phyloP scores from a whole-genome alignment of 2,113 vertebrate genomes.

The Lepidothrix coronata region DNA sequence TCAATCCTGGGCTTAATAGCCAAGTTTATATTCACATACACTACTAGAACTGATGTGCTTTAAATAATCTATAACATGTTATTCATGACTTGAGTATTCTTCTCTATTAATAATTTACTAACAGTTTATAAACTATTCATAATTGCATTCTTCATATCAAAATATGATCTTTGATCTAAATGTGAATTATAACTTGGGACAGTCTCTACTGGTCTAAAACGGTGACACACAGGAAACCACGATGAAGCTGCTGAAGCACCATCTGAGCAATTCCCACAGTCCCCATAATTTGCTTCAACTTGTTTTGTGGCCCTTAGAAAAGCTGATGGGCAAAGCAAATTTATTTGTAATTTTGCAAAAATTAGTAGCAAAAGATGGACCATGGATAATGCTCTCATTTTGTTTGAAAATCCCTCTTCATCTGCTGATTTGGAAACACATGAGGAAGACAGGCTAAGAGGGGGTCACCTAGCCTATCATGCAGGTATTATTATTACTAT shows the following conservation, averaged over 20 bases:
- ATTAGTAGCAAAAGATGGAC: background rate
- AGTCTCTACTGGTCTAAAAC: background rate
- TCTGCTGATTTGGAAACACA: background rate
- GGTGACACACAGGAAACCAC: background rate
- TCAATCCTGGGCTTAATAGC: slow-evolving; percentile 4
- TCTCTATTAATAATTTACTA: slow-evolving; percentile 51
- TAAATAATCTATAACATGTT: slow-evolving; percentile 61
- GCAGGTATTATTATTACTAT: background rate
- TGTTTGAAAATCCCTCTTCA: background rate
- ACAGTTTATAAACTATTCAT: slow-evolving; percentile 61
- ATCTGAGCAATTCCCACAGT: background rate
- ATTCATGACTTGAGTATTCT: slow-evolving; percentile 37
- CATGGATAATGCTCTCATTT: background rate
- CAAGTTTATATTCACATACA: background rate
- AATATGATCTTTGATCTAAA: slow-evolving; percentile 31
- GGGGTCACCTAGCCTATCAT: background rate
- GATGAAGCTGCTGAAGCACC: background rate
- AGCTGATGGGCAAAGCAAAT: background rate
- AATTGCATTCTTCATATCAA: slow-evolving; percentile 28
- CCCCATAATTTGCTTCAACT: background rate
- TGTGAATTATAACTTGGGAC: background rate
- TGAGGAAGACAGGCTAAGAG: background rate
- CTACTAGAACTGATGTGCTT: background rate
- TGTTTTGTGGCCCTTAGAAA: background rate
- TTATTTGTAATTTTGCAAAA: background rate